Conservation (phyloP, 2,113 vertebrate genomes). For the Myocastor coypus region DNA sequence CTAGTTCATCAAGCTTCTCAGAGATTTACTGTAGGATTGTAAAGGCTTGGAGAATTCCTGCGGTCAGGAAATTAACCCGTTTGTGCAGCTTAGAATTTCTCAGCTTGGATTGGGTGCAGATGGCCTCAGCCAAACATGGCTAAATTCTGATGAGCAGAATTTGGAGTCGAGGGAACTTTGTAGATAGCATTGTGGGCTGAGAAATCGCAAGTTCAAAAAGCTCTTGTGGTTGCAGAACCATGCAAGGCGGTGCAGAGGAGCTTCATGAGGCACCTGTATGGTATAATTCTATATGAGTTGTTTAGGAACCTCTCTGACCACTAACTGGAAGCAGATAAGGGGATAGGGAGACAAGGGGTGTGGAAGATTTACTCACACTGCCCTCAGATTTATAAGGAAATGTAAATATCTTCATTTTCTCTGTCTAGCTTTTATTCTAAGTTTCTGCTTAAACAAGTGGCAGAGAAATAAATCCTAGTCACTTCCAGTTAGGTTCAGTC, state of each 20-base stretch:
- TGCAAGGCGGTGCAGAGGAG: not conserved
- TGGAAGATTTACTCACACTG: not conserved
- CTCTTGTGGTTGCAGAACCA: not conserved
- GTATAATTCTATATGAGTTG: not conserved
- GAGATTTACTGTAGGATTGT: not conserved
- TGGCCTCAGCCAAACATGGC: not conserved
- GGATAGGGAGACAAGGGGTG: not conserved
- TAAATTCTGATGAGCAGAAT: not conserved
- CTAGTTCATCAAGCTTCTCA: not conserved
- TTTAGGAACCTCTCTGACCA: not conserved
- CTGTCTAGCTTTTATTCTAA: not conserved
- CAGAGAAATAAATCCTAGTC: not conserved
- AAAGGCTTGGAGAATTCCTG: not conserved
- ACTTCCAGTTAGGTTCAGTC: not conserved
- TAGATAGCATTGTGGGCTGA: not conserved
- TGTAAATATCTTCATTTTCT: not conserved
- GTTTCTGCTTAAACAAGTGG: not conserved
- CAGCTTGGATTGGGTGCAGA: not conserved
- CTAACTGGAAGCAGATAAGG: not conserved
- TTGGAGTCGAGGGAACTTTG: not conserved
- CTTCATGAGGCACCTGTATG: too few relatives aligned
- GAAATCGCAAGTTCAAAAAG: not conserved
- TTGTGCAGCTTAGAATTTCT: not conserved
- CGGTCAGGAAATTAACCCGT: not conserved
- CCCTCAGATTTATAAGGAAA: not conserved